phyloP scores from a whole-genome alignment of 2,888 invertebrate genomes.

The Phorcus lineatus region DNA sequence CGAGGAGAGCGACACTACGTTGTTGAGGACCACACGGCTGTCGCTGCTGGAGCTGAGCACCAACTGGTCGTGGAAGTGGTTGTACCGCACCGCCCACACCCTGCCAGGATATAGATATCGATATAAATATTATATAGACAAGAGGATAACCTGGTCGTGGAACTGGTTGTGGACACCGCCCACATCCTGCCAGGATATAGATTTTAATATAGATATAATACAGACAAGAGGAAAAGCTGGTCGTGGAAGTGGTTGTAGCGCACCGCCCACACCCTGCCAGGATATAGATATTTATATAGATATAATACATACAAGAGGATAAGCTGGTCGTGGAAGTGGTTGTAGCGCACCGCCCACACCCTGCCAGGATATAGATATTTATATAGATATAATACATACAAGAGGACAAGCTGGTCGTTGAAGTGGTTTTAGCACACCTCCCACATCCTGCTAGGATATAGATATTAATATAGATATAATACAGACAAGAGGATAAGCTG shows the following conservation, averaged over 20 bases:
- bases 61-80: conserved; percentile 97
- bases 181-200: conserved; percentile 82
- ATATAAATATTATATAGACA: too few relatives aligned
- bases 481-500: too few relatives aligned
- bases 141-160: conserved; percentile 91
- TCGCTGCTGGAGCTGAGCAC: conserved; percentile 96
- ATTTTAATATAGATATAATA: too few relatives aligned
- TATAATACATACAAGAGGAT: too few relatives aligned
- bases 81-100: conserved; percentile 96
- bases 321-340: too few relatives aligned
- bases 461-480: too few relatives aligned
- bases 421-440: conserved; percentile 86
- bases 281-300: too few relatives aligned
- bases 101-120: conserved; percentile 66
- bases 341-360: conserved; percentile 96
- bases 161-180: conserved; percentile 95
- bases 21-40: conserved; percentile 91
- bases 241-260: conserved; percentile 98
- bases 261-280: conserved; percentile 89
- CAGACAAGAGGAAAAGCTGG: conserved; percentile 82
- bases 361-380: conserved; percentile 65
- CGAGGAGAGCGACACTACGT: conserved; percentile 90
- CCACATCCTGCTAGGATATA: conserved; percentile 83
- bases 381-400: too few relatives aligned
- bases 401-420: too few relatives aligned